Base-by-base conservation (phyloP, 2,113 vertebrate species). In the Terrapene triunguis region DNA sequence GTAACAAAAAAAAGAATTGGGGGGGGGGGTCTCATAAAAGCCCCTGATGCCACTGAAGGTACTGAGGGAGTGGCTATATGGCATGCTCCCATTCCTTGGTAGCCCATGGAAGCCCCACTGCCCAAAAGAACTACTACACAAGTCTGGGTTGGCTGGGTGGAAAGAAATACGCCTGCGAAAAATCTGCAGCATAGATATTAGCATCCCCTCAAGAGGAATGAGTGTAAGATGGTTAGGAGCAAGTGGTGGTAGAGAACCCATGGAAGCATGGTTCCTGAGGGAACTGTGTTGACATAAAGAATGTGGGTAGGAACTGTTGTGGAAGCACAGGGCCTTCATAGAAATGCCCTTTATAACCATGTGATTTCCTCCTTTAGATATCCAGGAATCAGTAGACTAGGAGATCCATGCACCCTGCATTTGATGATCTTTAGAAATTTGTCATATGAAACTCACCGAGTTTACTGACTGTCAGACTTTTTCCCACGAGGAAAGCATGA, bases 401-500 rank as follows among this genome's bases (percentile, higher is more conserved):
- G 0, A 82, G 55, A 42, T 54, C 4, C 80, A n/a, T 0, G 10
- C 0, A 0, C 29, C 50, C 54, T 84, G 13, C 5, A 50, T 4
- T 91, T 24, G 91, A 93, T 0, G 5, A 48, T 51, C 32, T 90
- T 84, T 84, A 92, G 83, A 93, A 94, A 83, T 7, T 57, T 1
- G 5, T 44, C 19, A 69, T n/a, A 89, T 24, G 57, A 96, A 92
- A 87, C 3, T 2, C 51, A 38, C n/a, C 74, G 13, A 55, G 14
- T 50, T 92, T 35, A 81, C 2, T 27, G 86, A 24, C 27, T 84
- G 21, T 48, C 44, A 93, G 92, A 51, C 29, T 97, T 65, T 32
- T 96, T 94, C 0, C 0, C 89, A 85, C 8, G 8, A 10, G 57
- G 84, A 32, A 62, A 10, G 44, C 12, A 95, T 59, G 87, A 93